These are phyloP conservation scores for Crocallis elinguaria DNA, from an alignment of 2,888 invertebrate species.

Conservation along the genomic window DNA sequence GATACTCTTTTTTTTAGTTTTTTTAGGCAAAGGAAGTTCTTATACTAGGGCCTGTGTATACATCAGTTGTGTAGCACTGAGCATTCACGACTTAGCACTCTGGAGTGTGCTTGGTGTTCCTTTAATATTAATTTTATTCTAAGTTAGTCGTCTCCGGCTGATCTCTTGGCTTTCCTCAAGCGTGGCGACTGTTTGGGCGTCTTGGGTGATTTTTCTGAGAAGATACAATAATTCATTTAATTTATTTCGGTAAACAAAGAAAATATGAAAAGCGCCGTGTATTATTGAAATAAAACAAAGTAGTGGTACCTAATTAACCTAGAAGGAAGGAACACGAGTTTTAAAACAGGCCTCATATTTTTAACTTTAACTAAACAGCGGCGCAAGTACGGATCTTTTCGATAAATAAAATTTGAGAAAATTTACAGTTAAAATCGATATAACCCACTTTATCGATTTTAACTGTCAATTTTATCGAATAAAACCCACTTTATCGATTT, in stretches of 20 bases:
- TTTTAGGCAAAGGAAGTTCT: constrained; percentile 6
- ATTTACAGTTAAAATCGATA: too few species aligned
- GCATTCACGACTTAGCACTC: constrained; percentile 42
- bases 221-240: constrained; percentile 22
- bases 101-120: constrained; percentile 45
- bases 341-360: too few species aligned
- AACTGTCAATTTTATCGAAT: too few species aligned
- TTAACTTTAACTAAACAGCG: too few species aligned
- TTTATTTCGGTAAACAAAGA: too few species aligned
- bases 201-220: constrained; percentile 90
- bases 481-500: too few species aligned
- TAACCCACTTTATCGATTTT: too few species aligned
- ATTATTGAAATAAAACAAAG: too few species aligned
- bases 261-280: background rate
- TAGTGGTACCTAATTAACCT: too few species aligned
- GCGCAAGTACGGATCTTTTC: too few species aligned
- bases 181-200: constrained; percentile 89
- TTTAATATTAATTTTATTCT: constrained; percentile 24
- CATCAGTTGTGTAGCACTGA: constrained; percentile 52
- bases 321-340: too few species aligned
- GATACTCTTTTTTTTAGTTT: constrained; percentile 5
- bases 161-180: constrained; percentile 90
- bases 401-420: too few species aligned
- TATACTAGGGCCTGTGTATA: constrained; percentile 54
- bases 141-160: constrained; percentile 88